phyloP scores from a whole-genome alignment of 2,113 vertebrate species.

The Rostratula benghalensis region DNA sequence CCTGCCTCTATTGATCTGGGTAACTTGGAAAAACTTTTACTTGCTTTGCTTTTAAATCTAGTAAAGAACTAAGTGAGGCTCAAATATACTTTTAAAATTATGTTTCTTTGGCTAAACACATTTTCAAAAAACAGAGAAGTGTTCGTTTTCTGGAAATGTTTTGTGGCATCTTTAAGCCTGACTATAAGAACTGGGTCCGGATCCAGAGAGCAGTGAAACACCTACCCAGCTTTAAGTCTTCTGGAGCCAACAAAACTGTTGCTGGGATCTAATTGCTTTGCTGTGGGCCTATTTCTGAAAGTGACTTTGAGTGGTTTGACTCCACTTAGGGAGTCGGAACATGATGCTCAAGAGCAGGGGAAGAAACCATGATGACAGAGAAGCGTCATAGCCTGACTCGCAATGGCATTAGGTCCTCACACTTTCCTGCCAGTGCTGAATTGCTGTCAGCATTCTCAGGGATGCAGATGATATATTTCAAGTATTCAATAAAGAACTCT shows the following conservation, averaged over 20 bases:
- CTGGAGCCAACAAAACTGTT: neutral
- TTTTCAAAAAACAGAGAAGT: neutral
- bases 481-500: neutral
- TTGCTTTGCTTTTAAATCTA: neutral
- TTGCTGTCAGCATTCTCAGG: neutral
- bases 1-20: neutral
- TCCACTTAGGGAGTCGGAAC: neutral
- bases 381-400: neutral
- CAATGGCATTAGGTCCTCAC: neutral
- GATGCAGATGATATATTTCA: slow-evolving; percentile 7
- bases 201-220: slow-evolving; percentile 16
- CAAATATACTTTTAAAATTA: neutral
- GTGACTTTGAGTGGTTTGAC: neutral
- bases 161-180: neutral
- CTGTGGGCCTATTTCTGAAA: neutral
- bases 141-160: neutral
- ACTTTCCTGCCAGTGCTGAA: neutral
- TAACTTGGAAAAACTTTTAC: neutral
- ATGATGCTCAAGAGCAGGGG: neutral
- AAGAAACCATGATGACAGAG: fast-evolving
- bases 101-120: neutral
- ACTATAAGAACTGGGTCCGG: neutral
- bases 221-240: neutral
- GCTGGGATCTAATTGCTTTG: neutral
- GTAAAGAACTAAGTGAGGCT: neutral